phyloP scores from a whole-genome alignment of 2,113 vertebrate genomes.

The Anoplopoma fimbria region DNA sequence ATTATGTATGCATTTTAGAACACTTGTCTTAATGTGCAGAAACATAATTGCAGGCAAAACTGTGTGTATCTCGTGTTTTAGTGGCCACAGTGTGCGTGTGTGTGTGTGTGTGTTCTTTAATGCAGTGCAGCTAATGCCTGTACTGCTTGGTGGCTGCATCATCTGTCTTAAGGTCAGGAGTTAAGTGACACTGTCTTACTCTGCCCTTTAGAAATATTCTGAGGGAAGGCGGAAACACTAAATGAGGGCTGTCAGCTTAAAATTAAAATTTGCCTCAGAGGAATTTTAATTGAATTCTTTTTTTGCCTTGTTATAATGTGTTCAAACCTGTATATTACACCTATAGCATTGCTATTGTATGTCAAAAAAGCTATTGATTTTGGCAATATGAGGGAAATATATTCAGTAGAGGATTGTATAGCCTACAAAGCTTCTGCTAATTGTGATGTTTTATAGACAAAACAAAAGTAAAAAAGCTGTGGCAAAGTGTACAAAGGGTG shows the following conservation, averaged over 20 bases:
- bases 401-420: constrained; percentile 49
- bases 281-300: constrained; percentile 39
- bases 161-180: constrained; percentile 63
- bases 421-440: constrained; percentile 60
- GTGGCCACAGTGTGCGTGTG: neutral
- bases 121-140: constrained; percentile 14
- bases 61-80: neutral
- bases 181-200: constrained; percentile 67
- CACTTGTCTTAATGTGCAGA: neutral
- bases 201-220: constrained; percentile 57
- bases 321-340: constrained; percentile 21
- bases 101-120: constrained; percentile 20
- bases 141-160: constrained; percentile 30
- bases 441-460: constrained; percentile 62
- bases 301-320: neutral
- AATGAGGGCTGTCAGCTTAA: constrained; percentile 30
- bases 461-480: constrained; percentile 53
- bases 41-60: neutral
- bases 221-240: constrained; percentile 30
- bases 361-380: constrained; percentile 28
- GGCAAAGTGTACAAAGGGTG: constrained; percentile 66
- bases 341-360: neutral
- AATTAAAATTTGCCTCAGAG: constrained; percentile 35
- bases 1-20: neutral
- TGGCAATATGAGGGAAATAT: constrained; percentile 25